Evolutionary conservation across 2,888 invertebrate species (phyloP), one percentile per base, ranked within the genome.

Genomic region (Drosophila silvestris): DNA sequence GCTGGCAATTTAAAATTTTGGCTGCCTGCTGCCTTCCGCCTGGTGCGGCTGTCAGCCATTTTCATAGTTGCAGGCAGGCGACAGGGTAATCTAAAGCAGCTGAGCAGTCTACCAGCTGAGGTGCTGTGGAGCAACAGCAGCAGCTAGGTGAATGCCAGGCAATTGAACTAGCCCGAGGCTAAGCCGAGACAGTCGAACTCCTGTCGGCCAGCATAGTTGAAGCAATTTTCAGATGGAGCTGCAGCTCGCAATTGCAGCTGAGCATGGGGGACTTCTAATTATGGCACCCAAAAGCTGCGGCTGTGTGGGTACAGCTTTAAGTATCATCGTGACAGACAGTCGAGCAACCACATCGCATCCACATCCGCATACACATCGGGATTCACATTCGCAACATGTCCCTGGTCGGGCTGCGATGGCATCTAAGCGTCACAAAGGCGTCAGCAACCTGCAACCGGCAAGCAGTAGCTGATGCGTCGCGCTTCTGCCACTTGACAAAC

Each of bases 271-370:
- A 83, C 85, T 78, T 70, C 81, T 87, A 85, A 85, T 84, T 84
- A 84, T 86, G 87, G 82, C 85, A 73, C 51, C 41, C 51, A 33
- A 60, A n/a, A 30, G 28, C 28, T 58, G 41, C 33, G 44, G 35
- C 47, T 39, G 37, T 53, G 59, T 58, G 60, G 57, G 51, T 62
- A 41, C 70, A 69, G 73, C 73, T 69, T 65, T 65, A 77, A 82
- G 77, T 80, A 78, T 81, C 81, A 75, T 71, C 83, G 70, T 82
- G 85, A 80, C 73, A 74, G 82, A 69, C 68, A 79, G 54, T 59
- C 60, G 58, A 58, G 70, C 59, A 63, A 71, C 70, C 70, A 51
- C 53, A 69, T 52, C 58, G 52, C 59, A 53, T 33, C 26, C 26
- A 19, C 33, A 52, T 54, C 54, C 59, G 22, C 37, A 56, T 41